phyloP scores from a whole-genome alignment of 2,113 vertebrate species.

The Zosterops japonicus region DNA sequence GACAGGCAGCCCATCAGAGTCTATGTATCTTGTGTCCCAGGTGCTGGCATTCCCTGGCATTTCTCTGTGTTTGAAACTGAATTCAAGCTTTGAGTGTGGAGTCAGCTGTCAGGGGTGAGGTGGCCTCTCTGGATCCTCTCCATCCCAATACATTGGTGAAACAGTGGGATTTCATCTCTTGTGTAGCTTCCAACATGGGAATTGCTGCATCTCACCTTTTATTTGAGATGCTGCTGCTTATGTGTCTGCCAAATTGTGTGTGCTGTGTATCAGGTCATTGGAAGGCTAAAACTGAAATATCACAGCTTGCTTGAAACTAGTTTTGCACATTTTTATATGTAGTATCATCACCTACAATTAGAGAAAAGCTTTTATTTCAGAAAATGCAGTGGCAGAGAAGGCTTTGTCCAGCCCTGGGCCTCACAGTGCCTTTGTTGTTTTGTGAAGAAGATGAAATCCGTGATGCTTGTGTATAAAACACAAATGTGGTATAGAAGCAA shows the following conservation, averaged over 20 bases:
- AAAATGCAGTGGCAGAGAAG: neutral
- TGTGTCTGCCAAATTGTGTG: neutral
- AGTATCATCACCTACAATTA: neutral
- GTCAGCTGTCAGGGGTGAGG: neutral
- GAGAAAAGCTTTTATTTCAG: neutral
- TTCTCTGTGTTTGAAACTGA: neutral
- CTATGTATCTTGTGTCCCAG: neutral
- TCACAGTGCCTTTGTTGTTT: neutral
- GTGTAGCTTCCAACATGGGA: accelerated
- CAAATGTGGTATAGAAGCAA: neutral
- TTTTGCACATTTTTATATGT: neutral
- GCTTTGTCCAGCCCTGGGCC: neutral
- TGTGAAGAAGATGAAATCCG: neutral
- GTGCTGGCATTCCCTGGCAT: neutral
- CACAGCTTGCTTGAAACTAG: neutral
- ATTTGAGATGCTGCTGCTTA: neutral
- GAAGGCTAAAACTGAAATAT: neutral
- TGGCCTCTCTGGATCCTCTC: neutral
- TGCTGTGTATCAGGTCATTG: accelerated
- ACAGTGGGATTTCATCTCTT: neutral
- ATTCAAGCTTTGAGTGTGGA: neutral
- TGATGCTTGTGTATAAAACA: neutral
- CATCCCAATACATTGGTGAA: accelerated
- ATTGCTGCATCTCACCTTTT: neutral
- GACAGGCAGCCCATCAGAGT: neutral